These are phyloP conservation scores for Drosophila gaucha DNA, from an alignment of 2,888 invertebrate genomes.

Conservation along the genomic window DNA sequence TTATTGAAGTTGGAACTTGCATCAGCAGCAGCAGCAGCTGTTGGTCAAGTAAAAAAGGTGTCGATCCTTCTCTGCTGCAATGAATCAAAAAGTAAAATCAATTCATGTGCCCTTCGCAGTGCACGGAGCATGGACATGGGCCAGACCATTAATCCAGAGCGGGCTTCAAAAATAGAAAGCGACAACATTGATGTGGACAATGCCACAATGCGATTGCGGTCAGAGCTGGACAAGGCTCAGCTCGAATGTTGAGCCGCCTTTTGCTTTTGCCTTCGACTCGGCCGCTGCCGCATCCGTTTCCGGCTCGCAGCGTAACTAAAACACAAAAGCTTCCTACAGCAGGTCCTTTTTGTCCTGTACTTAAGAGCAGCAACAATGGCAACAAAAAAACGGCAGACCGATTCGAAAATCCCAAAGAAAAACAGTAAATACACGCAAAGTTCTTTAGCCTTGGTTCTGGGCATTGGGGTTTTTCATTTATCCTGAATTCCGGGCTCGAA, in stretches of 20 bases:
- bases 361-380: constrained; percentile 47
- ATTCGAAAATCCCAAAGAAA: constrained; percentile 71
- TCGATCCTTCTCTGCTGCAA: constrained; percentile 10
- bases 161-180: constrained; percentile 73
- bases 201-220: constrained; percentile 81
- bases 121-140: constrained; percentile 23
- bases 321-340: constrained; percentile 67
- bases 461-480: constrained; percentile 14
- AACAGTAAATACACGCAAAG: constrained; percentile 61
- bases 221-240: constrained; percentile 25
- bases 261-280: constrained; percentile 2
- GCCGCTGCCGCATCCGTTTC: constrained; percentile 54
- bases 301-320: constrained; percentile 73
- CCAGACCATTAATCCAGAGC: constrained; percentile 64
- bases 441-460: constrained; percentile 28
- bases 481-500: constrained; percentile 1
- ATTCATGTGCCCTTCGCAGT: constrained; percentile 37
- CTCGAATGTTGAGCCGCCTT: constrained; percentile 26
- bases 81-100: constrained; percentile 57
- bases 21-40: constrained; percentile 17
- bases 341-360: constrained; percentile 60
- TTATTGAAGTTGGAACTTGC: constrained; percentile 54
- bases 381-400: constrained; percentile 14
- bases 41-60: constrained; percentile 13
- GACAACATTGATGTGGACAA: constrained; percentile 78